Evolutionary conservation across 2,888 invertebrate species (phyloP).

Genomic region (Sesia apiformis): DNA sequence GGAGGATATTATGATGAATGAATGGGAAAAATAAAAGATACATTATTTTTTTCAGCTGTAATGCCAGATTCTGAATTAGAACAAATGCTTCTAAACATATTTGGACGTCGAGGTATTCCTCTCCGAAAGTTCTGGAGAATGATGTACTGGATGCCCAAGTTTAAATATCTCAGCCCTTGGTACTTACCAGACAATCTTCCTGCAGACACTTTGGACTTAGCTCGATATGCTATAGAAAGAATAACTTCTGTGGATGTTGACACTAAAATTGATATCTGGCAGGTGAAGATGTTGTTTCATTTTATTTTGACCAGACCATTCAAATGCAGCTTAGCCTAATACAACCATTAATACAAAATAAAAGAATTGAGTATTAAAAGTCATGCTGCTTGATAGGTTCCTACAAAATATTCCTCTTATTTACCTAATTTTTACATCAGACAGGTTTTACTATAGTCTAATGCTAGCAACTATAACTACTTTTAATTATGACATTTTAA

Average conservation of each 20-base stretch:
- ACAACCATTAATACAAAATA: too few relatives aligned
- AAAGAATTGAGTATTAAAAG: too few relatives aligned
- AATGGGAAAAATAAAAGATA: neutral
- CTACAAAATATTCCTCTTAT: too few relatives aligned
- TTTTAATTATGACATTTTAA: too few relatives aligned
- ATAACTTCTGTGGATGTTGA: conserved; percentile 89
- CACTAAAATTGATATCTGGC: conserved; percentile 77
- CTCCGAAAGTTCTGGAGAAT: conserved; percentile 85
- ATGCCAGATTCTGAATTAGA: conserved; percentile 94
- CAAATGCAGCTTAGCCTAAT: too few relatives aligned
- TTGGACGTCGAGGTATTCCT: conserved; percentile 85
- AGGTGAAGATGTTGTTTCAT: conserved; percentile 56
- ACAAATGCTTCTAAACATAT: conserved; percentile 85
- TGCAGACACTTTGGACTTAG: conserved; percentile 82
- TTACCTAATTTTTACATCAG: too few relatives aligned
- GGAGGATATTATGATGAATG: neutral
- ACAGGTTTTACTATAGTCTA: too few relatives aligned
- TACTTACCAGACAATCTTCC: conserved; percentile 86
- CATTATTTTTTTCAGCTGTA: conserved; percentile 75
- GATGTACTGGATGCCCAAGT: conserved; percentile 96
- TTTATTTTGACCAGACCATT: too few relatives aligned
- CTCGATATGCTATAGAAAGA: conserved; percentile 86
- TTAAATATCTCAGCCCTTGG: conserved; percentile 93
- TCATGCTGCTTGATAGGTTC: too few relatives aligned
- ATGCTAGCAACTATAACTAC: too few relatives aligned